A percentile compares a stretch with the other conserved stretches of the same genome.
phyloP scores from a whole-genome alignment of 1,140 invertebrate genomes.

The Drosophila kurseongensis region DNA sequence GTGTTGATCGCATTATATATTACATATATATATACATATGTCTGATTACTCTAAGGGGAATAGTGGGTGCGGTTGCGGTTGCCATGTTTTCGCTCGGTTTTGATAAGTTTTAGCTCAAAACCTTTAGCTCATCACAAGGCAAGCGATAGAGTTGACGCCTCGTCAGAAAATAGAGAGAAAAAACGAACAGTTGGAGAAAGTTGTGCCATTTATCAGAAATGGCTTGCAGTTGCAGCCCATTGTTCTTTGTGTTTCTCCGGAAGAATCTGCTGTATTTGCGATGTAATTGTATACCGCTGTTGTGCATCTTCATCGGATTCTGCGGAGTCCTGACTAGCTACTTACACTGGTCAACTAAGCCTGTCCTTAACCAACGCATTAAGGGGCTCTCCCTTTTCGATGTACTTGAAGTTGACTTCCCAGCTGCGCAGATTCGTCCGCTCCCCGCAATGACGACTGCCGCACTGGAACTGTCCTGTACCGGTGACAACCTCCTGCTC shows the following conservation, averaged over 20 bases:
- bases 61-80: not conserved
- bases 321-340: no score
- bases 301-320: no score
- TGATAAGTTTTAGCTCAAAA: conserved; percentile 10
- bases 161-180: conserved; percentile 1
- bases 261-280: no score
- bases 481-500: conserved; percentile 97
- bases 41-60: not conserved
- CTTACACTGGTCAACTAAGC: no score
- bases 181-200: no score
- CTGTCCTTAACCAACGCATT: conserved; percentile 98
- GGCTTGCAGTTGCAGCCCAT: no score
- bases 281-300: no score
- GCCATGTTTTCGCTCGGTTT: no score
- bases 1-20: conserved; percentile 2
- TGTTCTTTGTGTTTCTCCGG: no score
- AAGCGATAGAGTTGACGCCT: conserved; percentile 6
- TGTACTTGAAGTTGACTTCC: conserved; percentile 99
- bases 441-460: conserved; percentile 90
- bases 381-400: conserved; percentile 94
- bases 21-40: not conserved
- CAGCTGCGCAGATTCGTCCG: conserved; percentile 91
- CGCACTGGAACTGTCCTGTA: conserved; percentile 98
- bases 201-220: no score
- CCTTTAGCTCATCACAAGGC: conserved; percentile 13